A percentile compares a stretch with the other conserved stretches of the same genome.
Conservation (phyloP, 2,113 vertebrate genomes). For the Ptychochromis oligacanthus region DNA sequence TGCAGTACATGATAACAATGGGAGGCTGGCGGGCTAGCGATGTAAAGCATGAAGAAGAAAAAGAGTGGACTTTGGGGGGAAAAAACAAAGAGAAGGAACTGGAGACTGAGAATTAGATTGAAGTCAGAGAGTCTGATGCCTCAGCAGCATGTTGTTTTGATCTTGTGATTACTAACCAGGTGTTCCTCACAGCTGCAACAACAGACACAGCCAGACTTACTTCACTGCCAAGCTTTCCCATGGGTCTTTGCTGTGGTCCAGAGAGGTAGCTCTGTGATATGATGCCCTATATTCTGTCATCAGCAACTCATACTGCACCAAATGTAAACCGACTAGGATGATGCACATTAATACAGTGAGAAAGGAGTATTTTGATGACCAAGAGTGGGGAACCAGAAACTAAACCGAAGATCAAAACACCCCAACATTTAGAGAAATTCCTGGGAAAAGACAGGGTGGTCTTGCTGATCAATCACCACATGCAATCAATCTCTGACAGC, state of each 20-base stretch:
- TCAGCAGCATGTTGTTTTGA: constrained; percentile 32
- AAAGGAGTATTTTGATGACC: neutral
- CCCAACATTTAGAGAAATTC: neutral
- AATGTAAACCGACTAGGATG: neutral
- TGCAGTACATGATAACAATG: neutral
- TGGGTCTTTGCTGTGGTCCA: constrained; percentile 31
- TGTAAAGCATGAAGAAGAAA: neutral
- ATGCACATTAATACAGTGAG: neutral
- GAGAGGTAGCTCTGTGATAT: constrained; percentile 1
- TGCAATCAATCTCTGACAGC: constrained; percentile 52
- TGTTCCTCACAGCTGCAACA: constrained; percentile 65
- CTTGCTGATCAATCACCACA: constrained; percentile 33
- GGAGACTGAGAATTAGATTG: neutral
- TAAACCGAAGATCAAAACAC: neutral
- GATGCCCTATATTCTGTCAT: constrained; percentile 11
- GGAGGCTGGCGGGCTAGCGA: neutral
- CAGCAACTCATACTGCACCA: neutral
- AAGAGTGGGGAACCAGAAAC: neutral
- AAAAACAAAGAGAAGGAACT: neutral
- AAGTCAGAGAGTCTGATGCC: neutral
- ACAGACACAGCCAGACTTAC: constrained; percentile 30
- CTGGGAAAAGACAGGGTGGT: neutral
- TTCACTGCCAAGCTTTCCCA: constrained; percentile 18
- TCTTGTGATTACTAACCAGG: constrained; percentile 40
- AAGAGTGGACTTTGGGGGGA: neutral